Conservation (phyloP, 2,797 vertebrate species). For the Micropoecilia bifurca region DNA sequence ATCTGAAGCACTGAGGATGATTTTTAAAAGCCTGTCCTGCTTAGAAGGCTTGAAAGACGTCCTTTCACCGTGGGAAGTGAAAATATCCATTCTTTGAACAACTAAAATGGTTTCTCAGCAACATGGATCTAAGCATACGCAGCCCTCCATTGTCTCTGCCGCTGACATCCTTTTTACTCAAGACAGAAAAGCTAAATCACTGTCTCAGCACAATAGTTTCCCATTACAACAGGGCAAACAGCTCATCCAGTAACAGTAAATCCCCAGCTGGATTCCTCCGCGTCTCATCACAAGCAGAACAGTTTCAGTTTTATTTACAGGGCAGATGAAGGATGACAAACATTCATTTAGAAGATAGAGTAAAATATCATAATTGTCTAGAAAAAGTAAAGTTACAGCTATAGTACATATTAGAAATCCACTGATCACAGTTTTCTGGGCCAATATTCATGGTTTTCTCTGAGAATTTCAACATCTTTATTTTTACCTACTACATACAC, state of each 20-base stretch:
- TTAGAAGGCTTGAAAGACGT: conserved; percentile 65
- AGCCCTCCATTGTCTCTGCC: conserved; percentile 41
- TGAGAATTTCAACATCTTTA: neutral
- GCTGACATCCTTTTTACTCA: conserved; percentile 43
- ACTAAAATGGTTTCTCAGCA: conserved; percentile 58
- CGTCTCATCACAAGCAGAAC: conserved; percentile 8
- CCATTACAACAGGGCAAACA: conserved; percentile 41
- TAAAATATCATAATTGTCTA: neutral
- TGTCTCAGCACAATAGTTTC: conserved; percentile 18
- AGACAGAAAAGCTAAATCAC: conserved; percentile 63
- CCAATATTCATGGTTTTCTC: neutral
- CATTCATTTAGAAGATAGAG: conserved; percentile 4
- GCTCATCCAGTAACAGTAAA: conserved; percentile 39
- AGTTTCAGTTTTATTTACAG: conserved; percentile 18
- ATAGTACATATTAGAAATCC: neutral
- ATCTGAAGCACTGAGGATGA: conserved; percentile 1
- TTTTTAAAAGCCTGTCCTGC: conserved; percentile 35
- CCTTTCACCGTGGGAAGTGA: conserved; percentile 40
- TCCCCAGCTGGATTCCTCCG: conserved; percentile 52
- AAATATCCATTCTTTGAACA: conserved; percentile 62
- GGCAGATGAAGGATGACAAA: conserved; percentile 1
- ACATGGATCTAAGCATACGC: conserved; percentile 52
- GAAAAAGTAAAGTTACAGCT: neutral
- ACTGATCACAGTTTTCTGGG: neutral
- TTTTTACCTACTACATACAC: neutral